Base-by-base conservation (phyloP, 2,797 vertebrate species). In the Sebastes hopkinsi region DNA sequence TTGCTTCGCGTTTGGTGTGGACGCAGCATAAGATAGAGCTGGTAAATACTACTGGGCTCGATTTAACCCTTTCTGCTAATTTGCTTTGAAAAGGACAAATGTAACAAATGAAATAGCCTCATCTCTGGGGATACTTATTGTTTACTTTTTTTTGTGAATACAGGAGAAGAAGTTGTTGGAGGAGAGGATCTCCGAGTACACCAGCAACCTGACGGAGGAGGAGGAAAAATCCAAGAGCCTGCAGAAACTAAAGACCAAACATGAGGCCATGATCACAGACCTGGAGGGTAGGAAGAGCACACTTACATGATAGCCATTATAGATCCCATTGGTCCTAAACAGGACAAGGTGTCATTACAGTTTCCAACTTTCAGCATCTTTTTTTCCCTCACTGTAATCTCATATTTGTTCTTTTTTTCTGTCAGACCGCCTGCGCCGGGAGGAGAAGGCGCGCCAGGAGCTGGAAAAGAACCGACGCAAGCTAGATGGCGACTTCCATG, bases 161-260 rank as follows among this genome's bases (percentile, higher is more conserved):
- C 91, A 99, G 99, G 99, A 99, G 87, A 99, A 99, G 91, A 99
- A 99, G 90, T 87, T 98, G 25, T 8, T 99, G 89, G 99, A 99
- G 79, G 99, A 99, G 58, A 96, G 98, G 77, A 94, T 99, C 89
- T 96, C 97, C 0, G 99, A 99, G 91, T 99, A 98, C 89, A 98
- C 97, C 80, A 97, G 97, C 14, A 99, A 99, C 87, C 94, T 99
- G 86, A 96, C 97, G 1, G 99, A 99, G 80, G 99, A 99, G 87
- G 99, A 99, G 77, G 99, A 99, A 94, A 99, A 99, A 81, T 99
- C 98, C 4, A 99, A 99, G 95, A 99, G 98, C 72, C 95, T 99
- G 61, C 97, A 98, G 89, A 99, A 99, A 87, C 97, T 99, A 34
- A 99, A 99, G 94, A 98, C 97, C 88, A 99, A 99, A 79, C 98